Evolutionary conservation across 2,797 vertebrate species (phyloP).

Genomic region (Calcarius lapponicus): DNA sequence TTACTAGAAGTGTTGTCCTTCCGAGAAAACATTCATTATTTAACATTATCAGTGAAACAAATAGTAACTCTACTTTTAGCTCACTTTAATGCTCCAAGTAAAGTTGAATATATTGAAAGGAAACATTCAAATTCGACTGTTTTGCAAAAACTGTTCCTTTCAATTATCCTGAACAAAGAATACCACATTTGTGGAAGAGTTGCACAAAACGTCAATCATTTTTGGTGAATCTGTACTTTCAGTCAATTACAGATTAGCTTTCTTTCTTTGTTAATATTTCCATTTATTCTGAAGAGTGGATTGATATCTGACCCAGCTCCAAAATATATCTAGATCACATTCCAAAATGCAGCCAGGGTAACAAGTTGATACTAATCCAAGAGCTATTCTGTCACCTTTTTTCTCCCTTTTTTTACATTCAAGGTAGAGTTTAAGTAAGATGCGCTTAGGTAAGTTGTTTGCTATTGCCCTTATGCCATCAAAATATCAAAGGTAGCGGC

Average conservation of each 20-base stretch:
- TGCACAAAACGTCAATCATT: background rate
- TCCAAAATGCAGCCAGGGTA: background rate
- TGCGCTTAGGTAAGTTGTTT: background rate
- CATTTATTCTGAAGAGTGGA: background rate
- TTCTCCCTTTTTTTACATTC: fast-evolving
- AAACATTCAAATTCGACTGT: background rate
- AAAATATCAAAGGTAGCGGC: background rate
- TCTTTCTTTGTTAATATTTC: background rate
- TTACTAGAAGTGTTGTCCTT: background rate
- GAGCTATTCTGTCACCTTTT: background rate
- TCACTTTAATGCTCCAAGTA: background rate
- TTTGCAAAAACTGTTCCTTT: background rate
- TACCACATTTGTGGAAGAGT: background rate
- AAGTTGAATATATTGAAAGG: background rate
- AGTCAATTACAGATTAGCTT: background rate
- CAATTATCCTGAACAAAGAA: background rate
- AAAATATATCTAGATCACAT: background rate
- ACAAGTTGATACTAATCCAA: background rate
- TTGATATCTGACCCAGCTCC: background rate
- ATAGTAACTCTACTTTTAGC: background rate
- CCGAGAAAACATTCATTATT: background rate
- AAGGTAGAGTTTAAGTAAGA: background rate
- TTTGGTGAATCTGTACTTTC: background rate
- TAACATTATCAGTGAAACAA: background rate
- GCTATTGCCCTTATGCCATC: background rate